Percentiles rank a stretch among this genome's conserved stretches.
phyloP scores from a whole-genome alignment of 2,888 invertebrate genomes.

The Protula sp. region DNA sequence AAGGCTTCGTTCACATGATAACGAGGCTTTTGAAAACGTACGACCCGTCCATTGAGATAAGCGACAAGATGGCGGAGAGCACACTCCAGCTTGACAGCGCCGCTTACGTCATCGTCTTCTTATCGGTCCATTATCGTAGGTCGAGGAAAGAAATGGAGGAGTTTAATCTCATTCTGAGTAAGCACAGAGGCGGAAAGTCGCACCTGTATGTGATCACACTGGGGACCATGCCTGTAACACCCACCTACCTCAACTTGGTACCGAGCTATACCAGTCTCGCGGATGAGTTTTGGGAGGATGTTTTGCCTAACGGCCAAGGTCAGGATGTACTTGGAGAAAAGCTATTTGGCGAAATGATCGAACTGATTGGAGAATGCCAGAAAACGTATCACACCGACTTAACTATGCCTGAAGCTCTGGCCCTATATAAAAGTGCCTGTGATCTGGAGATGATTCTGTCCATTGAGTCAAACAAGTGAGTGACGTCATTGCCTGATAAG shows the following conservation, averaged over 20 bases:
- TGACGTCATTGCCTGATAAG: too few species aligned
- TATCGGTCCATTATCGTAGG: constrained; percentile 33
- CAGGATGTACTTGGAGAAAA: too few species aligned
- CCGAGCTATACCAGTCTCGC: neutral
- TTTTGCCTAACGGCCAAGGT: too few species aligned
- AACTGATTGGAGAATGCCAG: too few species aligned
- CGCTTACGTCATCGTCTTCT: constrained; percentile 32
- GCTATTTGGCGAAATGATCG: too few species aligned
- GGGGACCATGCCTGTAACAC: neutral
- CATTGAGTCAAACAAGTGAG: too few species aligned
- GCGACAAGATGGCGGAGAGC: neutral
- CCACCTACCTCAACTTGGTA: neutral
- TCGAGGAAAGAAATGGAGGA: constrained; percentile 34
- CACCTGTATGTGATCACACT: neutral
- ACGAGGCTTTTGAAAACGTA: neutral
- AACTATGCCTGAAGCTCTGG: too few species aligned
- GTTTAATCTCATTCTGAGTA: constrained; percentile 34
- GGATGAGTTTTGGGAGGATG: neutral
- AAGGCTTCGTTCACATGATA: neutral
- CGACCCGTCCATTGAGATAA: neutral
- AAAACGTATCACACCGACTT: too few species aligned
- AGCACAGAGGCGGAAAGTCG: constrained; percentile 25
- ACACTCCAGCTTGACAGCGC: constrained; percentile 24
- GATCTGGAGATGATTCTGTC: too few species aligned
- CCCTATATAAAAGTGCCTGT: too few species aligned